Evolutionary conservation across 1,140 invertebrate genomes (phyloP).

Genomic region (Trichonephila clavipes): DNA sequence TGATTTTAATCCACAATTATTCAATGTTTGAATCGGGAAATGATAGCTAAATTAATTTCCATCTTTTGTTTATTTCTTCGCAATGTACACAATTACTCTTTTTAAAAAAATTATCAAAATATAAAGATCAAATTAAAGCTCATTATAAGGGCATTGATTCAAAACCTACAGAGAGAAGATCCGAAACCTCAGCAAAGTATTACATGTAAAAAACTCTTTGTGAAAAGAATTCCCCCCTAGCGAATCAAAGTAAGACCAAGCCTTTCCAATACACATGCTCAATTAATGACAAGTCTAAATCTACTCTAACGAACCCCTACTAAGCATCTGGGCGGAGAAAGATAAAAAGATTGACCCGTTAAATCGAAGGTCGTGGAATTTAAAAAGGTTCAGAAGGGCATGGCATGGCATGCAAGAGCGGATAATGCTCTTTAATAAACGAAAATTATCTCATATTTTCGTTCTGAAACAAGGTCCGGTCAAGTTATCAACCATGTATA

Average conservation of each 20-base stretch:
- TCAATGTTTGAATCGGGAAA: no score
- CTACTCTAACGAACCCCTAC: neutral
- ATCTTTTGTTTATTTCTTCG: no score
- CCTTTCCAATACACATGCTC: neutral
- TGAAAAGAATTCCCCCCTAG: neutral
- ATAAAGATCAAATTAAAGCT: no score
- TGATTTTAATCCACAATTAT: no score
- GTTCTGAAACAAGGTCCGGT: neutral
- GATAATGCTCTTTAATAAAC: conserved; percentile 3
- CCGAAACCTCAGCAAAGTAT: no score
- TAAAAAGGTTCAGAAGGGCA: neutral
- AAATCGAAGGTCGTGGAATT: neutral
- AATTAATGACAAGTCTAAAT: neutral
- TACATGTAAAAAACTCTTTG: no score
- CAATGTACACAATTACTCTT: no score
- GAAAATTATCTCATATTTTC: conserved; percentile 51
- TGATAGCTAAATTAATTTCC: no score
- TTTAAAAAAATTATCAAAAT: no score
- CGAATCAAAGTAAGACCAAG: neutral
- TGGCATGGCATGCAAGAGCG: neutral
- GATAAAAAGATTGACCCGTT: conserved; percentile 1
- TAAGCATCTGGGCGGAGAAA: conserved; percentile 22
- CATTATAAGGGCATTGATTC: no score
- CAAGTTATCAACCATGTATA: neutral
- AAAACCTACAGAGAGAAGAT: no score